Evolutionary conservation across 2,888 invertebrate species (phyloP).

Genomic region (Heliconius sara): DNA sequence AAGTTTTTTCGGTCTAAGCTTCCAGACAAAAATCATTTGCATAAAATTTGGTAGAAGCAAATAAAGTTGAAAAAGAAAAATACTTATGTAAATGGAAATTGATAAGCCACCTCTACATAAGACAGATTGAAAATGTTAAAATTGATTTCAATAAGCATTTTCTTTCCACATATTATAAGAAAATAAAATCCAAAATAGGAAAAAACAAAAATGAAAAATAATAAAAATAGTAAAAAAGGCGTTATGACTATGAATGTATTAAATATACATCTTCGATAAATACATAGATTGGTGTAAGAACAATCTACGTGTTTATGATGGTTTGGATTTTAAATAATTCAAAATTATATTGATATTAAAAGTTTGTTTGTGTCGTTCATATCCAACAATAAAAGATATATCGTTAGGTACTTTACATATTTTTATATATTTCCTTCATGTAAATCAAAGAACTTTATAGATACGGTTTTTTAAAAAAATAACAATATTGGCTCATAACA

Average conservation of each 20-base stretch:
- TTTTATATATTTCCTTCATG: neutral
- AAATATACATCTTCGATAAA: no score
- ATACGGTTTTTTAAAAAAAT: neutral
- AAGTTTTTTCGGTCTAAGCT: conserved; percentile 9
- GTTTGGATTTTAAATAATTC: neutral
- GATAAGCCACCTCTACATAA: neutral
- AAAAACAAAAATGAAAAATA: neutral
- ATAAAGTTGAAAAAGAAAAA: conserved; percentile 21
- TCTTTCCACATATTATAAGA: neutral
- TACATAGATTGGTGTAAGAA: no score
- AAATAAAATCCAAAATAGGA: neutral
- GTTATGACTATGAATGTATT: no score
- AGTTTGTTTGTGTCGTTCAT: neutral
- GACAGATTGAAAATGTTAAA: conserved; percentile 1
- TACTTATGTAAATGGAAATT: conserved; percentile 13
- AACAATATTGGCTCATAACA: neutral
- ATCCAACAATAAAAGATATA: neutral
- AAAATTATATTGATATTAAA: neutral
- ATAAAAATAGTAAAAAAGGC: no score
- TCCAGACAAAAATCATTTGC: conserved; percentile 28
- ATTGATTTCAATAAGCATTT: neutral
- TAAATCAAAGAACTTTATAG: neutral
- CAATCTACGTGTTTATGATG: neutral
- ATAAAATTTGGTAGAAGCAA: conserved; percentile 14
- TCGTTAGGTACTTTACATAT: neutral